Evolutionary conservation across 1,140 invertebrate species (phyloP).

Genomic region (Augochlora pura): DNA sequence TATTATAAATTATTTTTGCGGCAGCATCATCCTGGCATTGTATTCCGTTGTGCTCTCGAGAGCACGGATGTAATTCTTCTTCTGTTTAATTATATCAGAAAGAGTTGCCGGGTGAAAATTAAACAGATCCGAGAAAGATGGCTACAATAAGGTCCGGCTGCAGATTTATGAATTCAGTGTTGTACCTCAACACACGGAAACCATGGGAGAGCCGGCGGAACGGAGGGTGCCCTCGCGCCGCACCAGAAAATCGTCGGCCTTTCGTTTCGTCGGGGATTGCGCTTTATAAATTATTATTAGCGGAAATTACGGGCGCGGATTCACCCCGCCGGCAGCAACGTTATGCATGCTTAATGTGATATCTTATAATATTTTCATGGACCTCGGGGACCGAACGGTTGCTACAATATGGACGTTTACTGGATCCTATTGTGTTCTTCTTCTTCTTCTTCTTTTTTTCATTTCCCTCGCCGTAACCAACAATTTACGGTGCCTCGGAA

Average conservation of each 20-base stretch:
- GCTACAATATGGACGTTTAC: constrained; percentile 5
- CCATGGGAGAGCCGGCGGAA: constrained; percentile 48
- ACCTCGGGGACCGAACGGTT: constrained; percentile 15
- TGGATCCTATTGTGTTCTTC: background rate
- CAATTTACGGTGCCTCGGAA: no score
- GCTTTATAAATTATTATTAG: constrained; percentile 60
- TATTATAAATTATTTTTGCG: no score
- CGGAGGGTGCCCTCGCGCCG: constrained; percentile 5
- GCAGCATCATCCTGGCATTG: no score
- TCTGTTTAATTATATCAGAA: no score
- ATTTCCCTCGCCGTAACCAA: background rate
- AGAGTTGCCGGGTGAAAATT: background rate
- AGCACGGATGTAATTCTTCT: no score
- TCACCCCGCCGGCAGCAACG: constrained; percentile 20
- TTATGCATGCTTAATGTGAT: constrained; percentile 48
- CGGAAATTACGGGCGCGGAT: constrained; percentile 54
- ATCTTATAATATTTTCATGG: constrained; percentile 51
- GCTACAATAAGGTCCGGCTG: background rate
- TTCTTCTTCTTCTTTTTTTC: no score
- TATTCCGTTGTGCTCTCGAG: no score
- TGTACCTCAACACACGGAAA: constrained; percentile 39
- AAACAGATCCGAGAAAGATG: background rate
- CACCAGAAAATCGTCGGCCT: constrained; percentile 33
- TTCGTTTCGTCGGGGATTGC: constrained; percentile 39
- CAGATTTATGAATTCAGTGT: background rate